Conservation (phyloP, 2,113 vertebrate species). For the Panurus biarmicus region DNA sequence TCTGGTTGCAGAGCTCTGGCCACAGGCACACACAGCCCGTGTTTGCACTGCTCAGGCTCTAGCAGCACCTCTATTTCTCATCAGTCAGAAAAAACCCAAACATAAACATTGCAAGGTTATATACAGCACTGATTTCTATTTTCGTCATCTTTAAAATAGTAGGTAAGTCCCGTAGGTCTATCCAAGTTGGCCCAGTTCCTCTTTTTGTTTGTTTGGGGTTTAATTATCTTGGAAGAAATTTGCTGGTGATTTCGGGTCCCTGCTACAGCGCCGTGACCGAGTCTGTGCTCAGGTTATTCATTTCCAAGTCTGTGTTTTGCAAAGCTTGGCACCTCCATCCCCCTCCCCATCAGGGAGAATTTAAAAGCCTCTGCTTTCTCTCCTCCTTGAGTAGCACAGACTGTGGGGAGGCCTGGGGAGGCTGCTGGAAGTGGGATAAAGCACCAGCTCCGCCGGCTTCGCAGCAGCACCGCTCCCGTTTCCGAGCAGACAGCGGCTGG, state of each 20-base stretch:
- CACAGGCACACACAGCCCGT: not conserved
- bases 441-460: not conserved
- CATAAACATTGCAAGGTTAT: not conserved
- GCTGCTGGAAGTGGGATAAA: not conserved
- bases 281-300: not conserved
- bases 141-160: not conserved
- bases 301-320: not conserved
- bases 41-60: not conserved
- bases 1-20: not conserved
- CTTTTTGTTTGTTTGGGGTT: not conserved
- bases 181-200: not conserved
- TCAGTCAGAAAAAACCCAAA: not conserved
- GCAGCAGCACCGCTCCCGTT: not conserved
- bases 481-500: not conserved
- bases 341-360: not conserved
- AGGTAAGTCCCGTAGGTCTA: not conserved
- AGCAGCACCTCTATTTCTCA: not conserved
- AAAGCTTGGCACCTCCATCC: not conserved
- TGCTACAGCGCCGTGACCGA: not conserved
- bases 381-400: not conserved
- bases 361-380: not conserved
- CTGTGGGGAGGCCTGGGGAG: not conserved
- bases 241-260: not conserved
- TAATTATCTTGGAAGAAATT: not conserved
- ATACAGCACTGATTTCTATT: not conserved